phyloP scores from a whole-genome alignment of 2,113 vertebrate species.

The Mustelus asterias region DNA sequence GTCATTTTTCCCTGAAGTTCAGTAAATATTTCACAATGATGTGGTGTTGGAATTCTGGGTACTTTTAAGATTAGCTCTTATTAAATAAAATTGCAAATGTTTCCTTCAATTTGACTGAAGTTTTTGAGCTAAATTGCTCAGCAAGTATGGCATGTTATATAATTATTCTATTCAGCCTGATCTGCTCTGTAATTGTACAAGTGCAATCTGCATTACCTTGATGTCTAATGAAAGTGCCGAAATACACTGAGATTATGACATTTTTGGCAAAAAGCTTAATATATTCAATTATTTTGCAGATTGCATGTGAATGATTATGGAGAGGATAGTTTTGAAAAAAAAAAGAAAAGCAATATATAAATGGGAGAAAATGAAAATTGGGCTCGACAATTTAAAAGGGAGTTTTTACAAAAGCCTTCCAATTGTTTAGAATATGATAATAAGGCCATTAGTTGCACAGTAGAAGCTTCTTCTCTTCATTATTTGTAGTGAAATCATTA shows the following conservation, averaged over 20 bases:
- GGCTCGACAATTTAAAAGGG: not conserved
- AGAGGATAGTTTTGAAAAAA: not conserved
- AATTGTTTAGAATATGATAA: not conserved
- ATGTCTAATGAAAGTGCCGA: not conserved
- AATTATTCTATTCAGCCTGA: not conserved
- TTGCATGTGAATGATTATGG: not conserved
- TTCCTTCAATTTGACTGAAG: not conserved
- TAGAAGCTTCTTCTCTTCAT: not conserved
- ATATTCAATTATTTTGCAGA: constrained; percentile 8
- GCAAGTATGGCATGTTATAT: not conserved
- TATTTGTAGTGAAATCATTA: constrained; percentile 7
- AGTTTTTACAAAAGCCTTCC: not conserved
- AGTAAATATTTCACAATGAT: not conserved
- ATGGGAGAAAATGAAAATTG: not conserved
- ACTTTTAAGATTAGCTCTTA: not conserved
- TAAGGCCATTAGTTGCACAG: not conserved
- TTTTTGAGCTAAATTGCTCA: not conserved
- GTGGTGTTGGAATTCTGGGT: not conserved
- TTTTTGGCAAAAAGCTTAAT: not conserved
- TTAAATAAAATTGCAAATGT: not conserved
- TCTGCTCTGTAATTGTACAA: not conserved
- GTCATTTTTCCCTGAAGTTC: not conserved
- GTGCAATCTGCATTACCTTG: not conserved
- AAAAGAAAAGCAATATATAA: not conserved
- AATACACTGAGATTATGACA: not conserved